phyloP scores from a whole-genome alignment of 2,888 invertebrate species.

The Hydrotaea diabolus region DNA sequence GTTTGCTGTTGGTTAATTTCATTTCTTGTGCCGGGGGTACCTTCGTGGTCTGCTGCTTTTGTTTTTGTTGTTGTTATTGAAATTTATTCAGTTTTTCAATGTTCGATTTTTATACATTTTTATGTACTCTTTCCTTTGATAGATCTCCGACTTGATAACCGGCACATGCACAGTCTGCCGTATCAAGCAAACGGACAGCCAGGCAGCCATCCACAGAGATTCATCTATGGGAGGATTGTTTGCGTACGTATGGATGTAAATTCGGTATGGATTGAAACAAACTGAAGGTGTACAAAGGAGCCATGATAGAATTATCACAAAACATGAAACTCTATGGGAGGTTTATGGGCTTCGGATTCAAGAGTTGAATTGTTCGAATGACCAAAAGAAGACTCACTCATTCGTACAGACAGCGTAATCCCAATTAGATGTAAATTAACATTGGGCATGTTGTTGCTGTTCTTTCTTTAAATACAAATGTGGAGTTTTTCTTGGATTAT shows the following conservation, averaged over 20 bases:
- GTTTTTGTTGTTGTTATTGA: constrained; percentile 49
- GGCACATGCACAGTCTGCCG: background rate
- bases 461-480: background rate
- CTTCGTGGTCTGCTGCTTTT: background rate
- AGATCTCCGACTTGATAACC: constrained; percentile 81
- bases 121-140: constrained; percentile 74
- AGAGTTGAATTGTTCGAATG: background rate
- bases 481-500: background rate
- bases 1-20: background rate
- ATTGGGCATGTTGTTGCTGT: constrained; percentile 12
- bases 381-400: background rate
- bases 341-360: constrained; percentile 7
- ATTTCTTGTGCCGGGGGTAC: background rate
- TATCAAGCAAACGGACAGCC: background rate
- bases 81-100: constrained; percentile 67
- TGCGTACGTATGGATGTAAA: constrained; percentile 3
- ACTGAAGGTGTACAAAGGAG: constrained; percentile 18
- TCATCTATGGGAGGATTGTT: background rate
- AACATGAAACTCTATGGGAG: constrained; percentile 41
- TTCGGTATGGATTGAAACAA: background rate
- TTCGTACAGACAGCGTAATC: background rate
- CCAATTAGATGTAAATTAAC: constrained; percentile 34
- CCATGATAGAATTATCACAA: constrained; percentile 21
- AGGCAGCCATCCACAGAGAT: background rate
- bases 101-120: constrained; percentile 68